Evolutionary conservation across 2,113 vertebrate genomes (phyloP).

Genomic region (Caloenas nicobarica): DNA sequence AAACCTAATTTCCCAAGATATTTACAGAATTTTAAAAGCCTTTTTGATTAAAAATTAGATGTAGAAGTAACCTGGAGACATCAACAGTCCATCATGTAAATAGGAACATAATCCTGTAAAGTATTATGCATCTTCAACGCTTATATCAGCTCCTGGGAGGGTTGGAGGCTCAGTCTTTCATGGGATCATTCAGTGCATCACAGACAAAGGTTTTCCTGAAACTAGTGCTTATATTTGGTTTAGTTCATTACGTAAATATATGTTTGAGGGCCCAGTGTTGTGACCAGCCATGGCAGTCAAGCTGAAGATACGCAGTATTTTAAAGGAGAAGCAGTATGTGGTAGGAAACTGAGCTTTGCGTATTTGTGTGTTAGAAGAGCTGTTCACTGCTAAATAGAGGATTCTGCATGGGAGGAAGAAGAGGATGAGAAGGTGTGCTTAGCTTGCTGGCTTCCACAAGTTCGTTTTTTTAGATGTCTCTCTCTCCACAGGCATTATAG

Average conservation of each 20-base stretch:
- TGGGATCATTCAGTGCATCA: not conserved
- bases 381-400: not conserved
- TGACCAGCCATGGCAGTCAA: not conserved
- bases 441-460: not conserved
- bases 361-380: not conserved
- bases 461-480: not conserved
- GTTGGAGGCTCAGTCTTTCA: not conserved
- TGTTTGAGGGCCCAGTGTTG: not conserved
- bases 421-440: not conserved
- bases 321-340: not conserved
- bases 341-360: not conserved
- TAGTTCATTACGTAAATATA: not conserved
- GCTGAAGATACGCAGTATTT: not conserved
- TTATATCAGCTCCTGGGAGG: not conserved
- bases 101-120: not conserved
- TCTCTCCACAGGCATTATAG: not conserved
- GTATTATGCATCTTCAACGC: not conserved
- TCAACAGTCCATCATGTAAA: not conserved
- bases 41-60: slow-evolving; percentile 29
- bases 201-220: not conserved
- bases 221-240: not conserved
- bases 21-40: not conserved
- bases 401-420: not conserved
- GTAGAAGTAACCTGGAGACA: not conserved
- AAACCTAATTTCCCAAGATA: slow-evolving; percentile 41